phyloP scores from a whole-genome alignment of 2,797 vertebrate species.

The Masticophis lateralis region DNA sequence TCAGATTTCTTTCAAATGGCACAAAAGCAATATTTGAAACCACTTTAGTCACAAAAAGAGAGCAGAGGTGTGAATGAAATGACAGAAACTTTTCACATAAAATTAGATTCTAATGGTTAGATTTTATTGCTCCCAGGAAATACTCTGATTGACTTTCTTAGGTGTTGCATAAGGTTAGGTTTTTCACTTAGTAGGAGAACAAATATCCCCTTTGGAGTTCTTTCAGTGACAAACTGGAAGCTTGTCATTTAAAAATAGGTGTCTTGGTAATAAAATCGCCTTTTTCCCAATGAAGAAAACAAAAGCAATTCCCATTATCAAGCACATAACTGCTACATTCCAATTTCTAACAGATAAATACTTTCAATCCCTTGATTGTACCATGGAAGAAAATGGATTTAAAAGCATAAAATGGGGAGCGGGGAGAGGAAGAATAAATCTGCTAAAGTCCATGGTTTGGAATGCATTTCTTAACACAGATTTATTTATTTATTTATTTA shows the following conservation, averaged over 20 bases:
- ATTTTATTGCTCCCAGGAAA: constrained; percentile 21
- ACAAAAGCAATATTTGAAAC: background rate
- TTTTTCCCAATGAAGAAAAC: background rate
- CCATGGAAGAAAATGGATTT: background rate
- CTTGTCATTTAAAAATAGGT: constrained; percentile 19
- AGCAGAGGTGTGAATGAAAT: background rate
- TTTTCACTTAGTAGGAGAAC: constrained; percentile 12
- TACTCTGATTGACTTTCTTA: background rate
- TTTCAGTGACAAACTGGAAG: background rate
- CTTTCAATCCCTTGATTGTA: constrained; percentile 1
- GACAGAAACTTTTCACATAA: background rate
- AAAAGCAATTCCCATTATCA: background rate
- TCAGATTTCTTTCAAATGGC: background rate
- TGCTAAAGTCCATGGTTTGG: background rate
- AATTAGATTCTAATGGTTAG: constrained; percentile 1
- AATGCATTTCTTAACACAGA: background rate
- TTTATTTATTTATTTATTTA: too few relatives aligned
- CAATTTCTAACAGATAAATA: constrained; percentile 18
- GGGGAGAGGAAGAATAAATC: background rate
- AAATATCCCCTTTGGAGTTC: constrained; percentile 5
- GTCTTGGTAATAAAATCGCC: background rate
- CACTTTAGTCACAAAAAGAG: background rate
- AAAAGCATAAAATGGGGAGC: background rate
- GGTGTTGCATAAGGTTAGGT: background rate
- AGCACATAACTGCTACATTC: background rate